phyloP scores from a whole-genome alignment of 1,140 invertebrate species.

The Aphaenogaster rudis region DNA sequence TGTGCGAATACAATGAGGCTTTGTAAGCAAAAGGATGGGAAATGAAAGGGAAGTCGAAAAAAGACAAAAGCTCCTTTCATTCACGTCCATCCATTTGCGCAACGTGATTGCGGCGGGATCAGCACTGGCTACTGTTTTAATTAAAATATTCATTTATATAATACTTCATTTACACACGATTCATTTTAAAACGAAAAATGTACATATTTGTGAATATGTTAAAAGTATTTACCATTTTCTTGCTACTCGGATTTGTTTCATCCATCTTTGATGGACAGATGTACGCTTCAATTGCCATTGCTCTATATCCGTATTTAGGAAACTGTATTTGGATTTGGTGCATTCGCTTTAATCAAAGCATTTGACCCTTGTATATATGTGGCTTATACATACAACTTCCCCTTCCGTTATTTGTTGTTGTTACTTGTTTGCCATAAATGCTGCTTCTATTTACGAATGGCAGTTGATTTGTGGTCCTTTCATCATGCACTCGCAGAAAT shows the following conservation, averaged over 20 bases:
- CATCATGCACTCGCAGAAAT: slow-evolving; percentile 2
- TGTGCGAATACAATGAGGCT: slow-evolving; percentile 46
- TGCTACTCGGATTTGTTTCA: not conserved
- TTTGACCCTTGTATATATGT: not conserved
- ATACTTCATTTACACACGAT: not conserved
- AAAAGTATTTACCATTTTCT: not conserved
- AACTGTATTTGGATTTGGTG: slow-evolving; percentile 61
- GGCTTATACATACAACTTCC: not conserved
- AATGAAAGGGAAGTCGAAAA: slow-evolving; percentile 13
- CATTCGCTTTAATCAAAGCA: slow-evolving; percentile 73
- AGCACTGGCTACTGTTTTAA: slow-evolving; percentile 24
- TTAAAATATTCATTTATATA: slow-evolving; percentile 36
- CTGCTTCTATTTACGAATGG: slow-evolving; percentile 5
- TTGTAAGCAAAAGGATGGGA: slow-evolving; percentile 21
- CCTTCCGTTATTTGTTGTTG: slow-evolving; percentile 29
- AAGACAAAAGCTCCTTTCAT: slow-evolving; percentile 54
- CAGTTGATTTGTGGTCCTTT: slow-evolving; percentile 3
- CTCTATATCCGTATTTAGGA: slow-evolving; percentile 51
- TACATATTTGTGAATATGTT: not conserved
- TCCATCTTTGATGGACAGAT: not conserved
- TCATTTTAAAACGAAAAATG: not conserved
- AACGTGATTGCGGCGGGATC: not conserved
- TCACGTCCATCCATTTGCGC: slow-evolving; percentile 11
- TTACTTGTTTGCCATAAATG: slow-evolving; percentile 40
- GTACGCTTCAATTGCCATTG: not conserved